Conservation (phyloP, 30 jellyfish, hydroid and myxozoan genomes). For the Mastigias papua region DNA sequence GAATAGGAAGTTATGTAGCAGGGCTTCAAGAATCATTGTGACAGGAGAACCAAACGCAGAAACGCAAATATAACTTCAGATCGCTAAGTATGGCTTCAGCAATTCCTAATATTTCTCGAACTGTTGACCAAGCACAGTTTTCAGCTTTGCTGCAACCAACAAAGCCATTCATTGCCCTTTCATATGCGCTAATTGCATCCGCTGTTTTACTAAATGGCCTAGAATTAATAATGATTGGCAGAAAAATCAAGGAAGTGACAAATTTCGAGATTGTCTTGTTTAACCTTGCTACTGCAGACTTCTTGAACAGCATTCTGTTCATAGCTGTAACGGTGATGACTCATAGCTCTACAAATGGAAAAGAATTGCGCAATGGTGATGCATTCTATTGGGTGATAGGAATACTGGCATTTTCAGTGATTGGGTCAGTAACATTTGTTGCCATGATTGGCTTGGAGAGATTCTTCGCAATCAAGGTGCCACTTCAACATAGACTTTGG, state of each 20-base stretch:
- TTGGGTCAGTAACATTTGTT: constrained; percentile 15
- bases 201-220: constrained; percentile 22
- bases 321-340: background rate
- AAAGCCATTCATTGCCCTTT: background rate
- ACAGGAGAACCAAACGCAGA: too few relatives aligned
- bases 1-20: too few relatives aligned
- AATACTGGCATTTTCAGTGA: background rate
- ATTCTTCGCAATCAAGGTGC: constrained; percentile 31
- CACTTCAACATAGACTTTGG: constrained; percentile 43
- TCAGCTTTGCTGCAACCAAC: background rate
- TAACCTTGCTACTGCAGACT: constrained; percentile 50
- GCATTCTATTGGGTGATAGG: background rate
- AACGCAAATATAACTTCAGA: too few relatives aligned
- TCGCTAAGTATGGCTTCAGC: too few relatives aligned
- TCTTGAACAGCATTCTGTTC: constrained; percentile 1
- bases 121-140: background rate
- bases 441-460: constrained; percentile 28
- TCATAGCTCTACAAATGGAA: background rate
- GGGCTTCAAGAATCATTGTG: too few relatives aligned
- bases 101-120: background rate
- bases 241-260: constrained; percentile 12
- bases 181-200: background rate
- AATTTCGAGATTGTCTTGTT: constrained; percentile 47
- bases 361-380: background rate
- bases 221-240: constrained; percentile 14